Percentiles rank a stretch among this genome's conserved stretches.
Conservation (phyloP, 1,140 invertebrate species). For the Drosophila nasuta region DNA sequence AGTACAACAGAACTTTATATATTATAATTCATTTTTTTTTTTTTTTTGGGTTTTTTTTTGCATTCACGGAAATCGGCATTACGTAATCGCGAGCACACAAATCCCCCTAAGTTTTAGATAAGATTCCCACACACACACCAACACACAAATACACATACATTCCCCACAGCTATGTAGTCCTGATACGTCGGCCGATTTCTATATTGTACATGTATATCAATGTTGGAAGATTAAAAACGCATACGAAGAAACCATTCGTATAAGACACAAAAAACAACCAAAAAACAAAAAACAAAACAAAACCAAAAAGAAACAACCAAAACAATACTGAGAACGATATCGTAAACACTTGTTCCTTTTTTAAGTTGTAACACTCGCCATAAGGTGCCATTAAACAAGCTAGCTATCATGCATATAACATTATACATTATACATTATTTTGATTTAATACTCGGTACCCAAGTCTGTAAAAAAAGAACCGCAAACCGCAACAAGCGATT, state of each 20-base stretch:
- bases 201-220: neutral
- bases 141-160: neutral
- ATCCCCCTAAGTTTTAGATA: neutral
- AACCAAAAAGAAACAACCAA: neutral
- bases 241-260: neutral
- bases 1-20: no score
- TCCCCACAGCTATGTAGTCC: neutral
- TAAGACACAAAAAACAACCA: neutral
- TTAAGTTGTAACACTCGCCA: constrained; percentile 34
- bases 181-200: no score
- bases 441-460: neutral
- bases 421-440: neutral
- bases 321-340: constrained; percentile 9
- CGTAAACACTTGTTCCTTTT: constrained; percentile 41
- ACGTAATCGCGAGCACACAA: neutral
- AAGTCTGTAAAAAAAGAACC: no score
- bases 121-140: neutral
- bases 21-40: no score
- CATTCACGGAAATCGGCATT: neutral
- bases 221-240: neutral
- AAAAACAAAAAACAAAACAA: neutral
- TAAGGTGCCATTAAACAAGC: constrained; percentile 32
- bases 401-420: neutral
- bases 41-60: no score
- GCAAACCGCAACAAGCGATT: no score